Evolutionary conservation across 2,888 invertebrate genomes (phyloP).

Genomic region (Heteromurus nitidus): DNA sequence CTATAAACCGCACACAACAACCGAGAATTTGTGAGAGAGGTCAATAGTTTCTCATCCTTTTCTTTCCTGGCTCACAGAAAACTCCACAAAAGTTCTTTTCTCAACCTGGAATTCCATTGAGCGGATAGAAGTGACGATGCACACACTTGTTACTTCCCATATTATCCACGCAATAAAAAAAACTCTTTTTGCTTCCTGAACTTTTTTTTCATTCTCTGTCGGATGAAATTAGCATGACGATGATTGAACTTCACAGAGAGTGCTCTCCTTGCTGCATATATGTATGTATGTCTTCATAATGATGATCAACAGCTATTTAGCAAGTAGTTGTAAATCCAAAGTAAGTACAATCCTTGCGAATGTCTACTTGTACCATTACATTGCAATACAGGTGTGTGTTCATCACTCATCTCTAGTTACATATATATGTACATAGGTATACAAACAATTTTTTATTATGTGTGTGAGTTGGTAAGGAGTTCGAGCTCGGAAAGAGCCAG

Average conservation of each 20-base stretch:
- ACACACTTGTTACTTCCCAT: neutral
- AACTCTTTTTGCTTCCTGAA: slow-evolving; percentile 50
- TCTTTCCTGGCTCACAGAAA: no score
- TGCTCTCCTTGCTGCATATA: neutral
- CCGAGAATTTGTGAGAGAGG: neutral
- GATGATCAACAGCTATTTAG: no score
- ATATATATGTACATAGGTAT: neutral
- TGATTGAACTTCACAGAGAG: slow-evolving; percentile 55
- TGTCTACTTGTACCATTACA: no score
- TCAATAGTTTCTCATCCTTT: slow-evolving; percentile 40
- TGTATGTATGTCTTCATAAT: neutral
- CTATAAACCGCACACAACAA: neutral
- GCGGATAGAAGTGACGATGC: neutral
- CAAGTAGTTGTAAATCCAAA: no score
- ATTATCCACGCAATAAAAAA: neutral
- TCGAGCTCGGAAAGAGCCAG: no score
- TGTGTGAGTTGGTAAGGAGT: no score
- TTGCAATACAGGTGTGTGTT: no score
- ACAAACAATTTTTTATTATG: no score
- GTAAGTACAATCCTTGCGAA: no score
- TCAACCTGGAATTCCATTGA: slow-evolving; percentile 50
- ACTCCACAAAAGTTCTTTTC: neutral
- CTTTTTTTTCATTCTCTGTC: slow-evolving; percentile 39
- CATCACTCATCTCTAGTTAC: no score
- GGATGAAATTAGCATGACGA: slow-evolving; percentile 64